Base-by-base conservation (phyloP, 2,113 vertebrate species). In the Hepsetus odoe region DNA sequence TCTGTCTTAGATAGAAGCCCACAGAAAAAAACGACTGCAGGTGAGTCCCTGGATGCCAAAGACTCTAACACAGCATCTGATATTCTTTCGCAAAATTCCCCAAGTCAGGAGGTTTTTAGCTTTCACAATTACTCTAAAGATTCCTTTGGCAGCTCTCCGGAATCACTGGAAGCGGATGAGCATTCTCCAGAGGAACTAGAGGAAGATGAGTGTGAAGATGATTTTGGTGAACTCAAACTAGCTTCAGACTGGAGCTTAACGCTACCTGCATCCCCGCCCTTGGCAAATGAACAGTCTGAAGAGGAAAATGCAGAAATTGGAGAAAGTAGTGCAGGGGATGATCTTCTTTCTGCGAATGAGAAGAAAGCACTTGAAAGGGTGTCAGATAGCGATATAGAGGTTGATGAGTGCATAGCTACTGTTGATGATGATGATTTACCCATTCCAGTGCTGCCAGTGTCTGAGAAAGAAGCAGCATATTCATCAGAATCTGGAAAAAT, bases 81-180 rank as follows among this genome's bases (percentile, higher is more conserved):
- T 44, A 85, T 80, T 53, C 68, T 38, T 26, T 59, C 68, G 9
- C 82, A 85, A 51, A 89, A 76, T 84, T 89, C 87, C 7, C 86
- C 87, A 65, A 93, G 85, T 81, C 89, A 93, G 76, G 88, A 92
- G 74, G 91, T 94, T 14, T 94, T 92, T 82, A 88, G 79, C 79
- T 94, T 94, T 87, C 93, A 94, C 83, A 94, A 94, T 86, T 94
- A 94, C 77, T 94, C 92, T 3, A 94, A 94, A 85, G 93, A 94
- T 76, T 87, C 83, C 8, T 89, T 85, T 13, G 80, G 80, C 40
- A 76, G 83, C 61, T 90, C 87, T 11, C 82, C 86, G 8, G 82
- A 72, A 59, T 56, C 74, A 20, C 69, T 71, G 53, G 75, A 83
- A 51, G 85, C 66, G 67, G 68, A 70, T 66, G 81, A 88, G 28